A percentile compares a stretch with the other conserved stretches of the same genome.
Evolutionary conservation across 2,888 invertebrate genomes (phyloP).

Genomic region (Rutpela maculata): DNA sequence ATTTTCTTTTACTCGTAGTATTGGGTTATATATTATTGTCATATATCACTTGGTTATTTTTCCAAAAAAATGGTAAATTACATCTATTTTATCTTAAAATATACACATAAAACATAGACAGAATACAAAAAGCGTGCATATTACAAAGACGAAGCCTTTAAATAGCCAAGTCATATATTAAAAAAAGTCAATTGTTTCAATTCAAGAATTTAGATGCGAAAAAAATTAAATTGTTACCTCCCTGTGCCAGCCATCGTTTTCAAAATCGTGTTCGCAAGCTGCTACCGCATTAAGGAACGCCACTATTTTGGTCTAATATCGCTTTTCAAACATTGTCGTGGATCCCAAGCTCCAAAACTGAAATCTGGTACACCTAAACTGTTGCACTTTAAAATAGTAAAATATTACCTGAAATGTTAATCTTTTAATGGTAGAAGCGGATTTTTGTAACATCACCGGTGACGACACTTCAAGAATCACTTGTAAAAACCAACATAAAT

Average conservation of each 20-base stretch:
- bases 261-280: not conserved
- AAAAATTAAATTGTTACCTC: constrained; percentile 2
- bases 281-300: not conserved
- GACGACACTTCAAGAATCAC: too few species aligned
- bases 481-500: too few species aligned
- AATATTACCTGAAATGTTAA: not conserved
- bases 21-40: too few species aligned
- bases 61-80: not conserved
- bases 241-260: not conserved
- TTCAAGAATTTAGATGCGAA: constrained; percentile 2
- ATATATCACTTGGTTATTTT: not conserved
- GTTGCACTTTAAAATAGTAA: constrained; percentile 1
- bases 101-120: not conserved
- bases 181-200: not conserved
- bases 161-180: not conserved
- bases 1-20: too few species aligned
- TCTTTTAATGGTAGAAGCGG: not conserved
- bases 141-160: not conserved
- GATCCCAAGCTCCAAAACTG: not conserved
- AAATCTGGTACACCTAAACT: constrained; percentile 7
- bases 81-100: not conserved
- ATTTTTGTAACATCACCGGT: not conserved
- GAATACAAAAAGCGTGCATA: not conserved
- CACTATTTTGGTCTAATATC: not conserved
- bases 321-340: not conserved